These are phyloP conservation scores for Peromyscus californicus DNA, from an alignment of 2,113 vertebrate genomes.

Conservation along the genomic window DNA sequence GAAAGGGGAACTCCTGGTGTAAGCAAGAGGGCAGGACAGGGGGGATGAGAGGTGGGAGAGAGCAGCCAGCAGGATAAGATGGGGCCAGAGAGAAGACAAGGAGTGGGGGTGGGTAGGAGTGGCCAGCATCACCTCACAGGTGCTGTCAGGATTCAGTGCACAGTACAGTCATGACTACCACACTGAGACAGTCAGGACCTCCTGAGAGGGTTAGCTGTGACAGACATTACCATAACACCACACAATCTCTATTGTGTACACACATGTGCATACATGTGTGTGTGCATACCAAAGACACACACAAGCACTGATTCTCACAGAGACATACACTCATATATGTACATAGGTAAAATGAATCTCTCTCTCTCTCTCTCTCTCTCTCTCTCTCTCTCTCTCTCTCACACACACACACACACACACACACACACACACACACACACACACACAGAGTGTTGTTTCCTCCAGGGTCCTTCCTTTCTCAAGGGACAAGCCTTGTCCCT, in stretches of 20 bases:
- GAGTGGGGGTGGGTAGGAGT: too few relatives aligned
- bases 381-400: not conserved
- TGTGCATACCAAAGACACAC: not conserved
- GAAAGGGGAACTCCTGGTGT: not conserved
- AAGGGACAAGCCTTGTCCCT: not conserved
- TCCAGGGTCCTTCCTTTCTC: not conserved
- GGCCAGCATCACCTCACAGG: fast-evolving
- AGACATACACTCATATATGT: too few relatives aligned
- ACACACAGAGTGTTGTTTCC: not conserved
- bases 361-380: not conserved
- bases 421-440: not conserved
- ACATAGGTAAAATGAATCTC: not conserved
- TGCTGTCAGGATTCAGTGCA: too few relatives aligned
- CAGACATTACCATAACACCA: not conserved
- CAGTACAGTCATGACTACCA: not conserved
- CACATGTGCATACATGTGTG: not conserved
- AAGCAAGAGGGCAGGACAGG: too few relatives aligned
- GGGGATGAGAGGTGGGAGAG: too few relatives aligned
- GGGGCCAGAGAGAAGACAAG: not conserved
- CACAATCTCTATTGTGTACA: not conserved
- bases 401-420: not conserved
- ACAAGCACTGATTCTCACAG: not conserved
- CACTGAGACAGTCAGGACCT: not conserved
- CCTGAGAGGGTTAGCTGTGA: not conserved
- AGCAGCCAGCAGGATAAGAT: not conserved